Base-by-base conservation (phyloP, 2,113 vertebrate species). In the Melozone crissalis region DNA sequence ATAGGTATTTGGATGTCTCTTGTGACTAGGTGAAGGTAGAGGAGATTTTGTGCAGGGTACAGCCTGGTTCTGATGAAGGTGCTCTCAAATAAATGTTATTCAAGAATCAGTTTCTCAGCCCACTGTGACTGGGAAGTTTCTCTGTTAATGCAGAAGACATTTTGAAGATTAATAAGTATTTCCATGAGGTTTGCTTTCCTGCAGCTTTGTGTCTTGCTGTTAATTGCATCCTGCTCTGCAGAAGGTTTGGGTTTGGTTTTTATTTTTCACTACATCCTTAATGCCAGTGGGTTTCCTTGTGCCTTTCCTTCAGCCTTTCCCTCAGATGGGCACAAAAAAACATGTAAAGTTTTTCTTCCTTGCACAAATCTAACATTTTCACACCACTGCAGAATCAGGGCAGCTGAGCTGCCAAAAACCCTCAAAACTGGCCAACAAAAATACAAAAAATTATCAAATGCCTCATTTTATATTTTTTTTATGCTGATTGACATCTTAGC, bases 271-370 rank as follows among this genome's bases (percentile, higher is more conserved):
- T 44, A 41, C 21, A 10, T 89, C 24, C 66, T 81, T 51, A 47
- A 19, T 68, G 47, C 44, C 17, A 11, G 15, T 47, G 44, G 22
- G 28, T 91, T 94, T 94, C 35, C 66, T 59, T 21, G 33, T 81
- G 59, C 61, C 4, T 1, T 0, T 0, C 3, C 43, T 71, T 67
- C 66, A 85, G 51, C 61, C 4, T 1, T 0, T 0, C 3, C 39
- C 67, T 71, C 69, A 90, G 54, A 72, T 78, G 81, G 49, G 68
- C 39, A 33, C n/a, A 58, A 58, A 58, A 57, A n/a, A 58, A 15
- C 16, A 15, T 2, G 1, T 9, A 11, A 15, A 75, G 9, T 39
- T 82, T 78, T 43, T 61, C 21, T 74, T 77, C 26, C 41, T 15
- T 82, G 27, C 31, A 7, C 0, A 2, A 28, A 4, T 30, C 44